phyloP scores from a whole-genome alignment of 1,140 invertebrate species.

The Trachelipus rathkii region DNA sequence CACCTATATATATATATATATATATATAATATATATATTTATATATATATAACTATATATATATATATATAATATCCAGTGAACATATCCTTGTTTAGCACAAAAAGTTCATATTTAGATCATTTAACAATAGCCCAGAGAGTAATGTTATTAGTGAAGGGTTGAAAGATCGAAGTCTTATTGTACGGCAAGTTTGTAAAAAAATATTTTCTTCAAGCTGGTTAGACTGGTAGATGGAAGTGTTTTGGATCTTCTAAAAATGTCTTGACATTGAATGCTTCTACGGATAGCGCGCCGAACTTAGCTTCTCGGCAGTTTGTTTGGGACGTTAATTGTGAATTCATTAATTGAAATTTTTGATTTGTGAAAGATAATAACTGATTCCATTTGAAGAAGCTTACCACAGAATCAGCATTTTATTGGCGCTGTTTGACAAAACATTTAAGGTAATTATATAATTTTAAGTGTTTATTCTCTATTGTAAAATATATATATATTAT shows the following conservation, averaged over 20 bases:
- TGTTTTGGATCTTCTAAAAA: conserved; percentile 59
- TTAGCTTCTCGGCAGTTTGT: conserved; percentile 54
- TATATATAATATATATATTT: no score
- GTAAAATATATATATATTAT: no score
- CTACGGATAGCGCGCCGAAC: conserved; percentile 49
- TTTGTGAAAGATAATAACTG: conserved; percentile 52
- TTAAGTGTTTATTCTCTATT: background rate
- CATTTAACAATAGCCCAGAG: conserved; percentile 66
- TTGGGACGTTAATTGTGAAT: conserved; percentile 46
- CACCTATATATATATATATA: no score
- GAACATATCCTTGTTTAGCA: conserved; percentile 66
- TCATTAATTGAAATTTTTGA: conserved; percentile 50
- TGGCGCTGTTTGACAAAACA: conserved; percentile 60
- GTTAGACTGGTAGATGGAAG: conserved; percentile 61
- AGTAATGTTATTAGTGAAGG: conserved; percentile 62
- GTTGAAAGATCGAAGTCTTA: conserved; percentile 61
- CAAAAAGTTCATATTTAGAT: conserved; percentile 61
- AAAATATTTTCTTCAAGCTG: conserved; percentile 50
- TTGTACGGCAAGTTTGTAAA: conserved; percentile 40
- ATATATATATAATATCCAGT: conserved; percentile 30
- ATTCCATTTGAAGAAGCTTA: conserved; percentile 57
- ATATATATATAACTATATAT: no score
- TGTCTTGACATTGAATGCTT: conserved; percentile 60
- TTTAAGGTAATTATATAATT: conserved; percentile 48
- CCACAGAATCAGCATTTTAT: conserved; percentile 59